A percentile compares a stretch with the other conserved stretches of the same genome.
Evolutionary conservation across 2,888 invertebrate genomes (phyloP).

Genomic region (Molanna angustata): DNA sequence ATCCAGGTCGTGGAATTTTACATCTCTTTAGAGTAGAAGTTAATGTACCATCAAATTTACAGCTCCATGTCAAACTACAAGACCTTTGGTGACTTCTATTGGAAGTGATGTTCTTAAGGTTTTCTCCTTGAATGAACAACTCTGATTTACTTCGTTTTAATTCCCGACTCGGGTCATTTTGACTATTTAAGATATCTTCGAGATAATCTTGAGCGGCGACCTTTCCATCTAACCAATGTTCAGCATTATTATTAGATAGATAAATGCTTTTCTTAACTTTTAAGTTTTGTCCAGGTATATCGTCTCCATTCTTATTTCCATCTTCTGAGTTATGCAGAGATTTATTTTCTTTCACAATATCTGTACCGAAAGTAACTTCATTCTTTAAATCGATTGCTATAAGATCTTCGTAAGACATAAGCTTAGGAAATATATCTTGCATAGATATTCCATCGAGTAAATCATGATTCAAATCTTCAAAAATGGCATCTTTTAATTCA

Average conservation of each 20-base stretch:
- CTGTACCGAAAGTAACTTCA: conserved; percentile 50
- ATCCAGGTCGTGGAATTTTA: conserved; percentile 51
- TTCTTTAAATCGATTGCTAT: conserved; percentile 61
- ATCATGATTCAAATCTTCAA: conserved; percentile 81
- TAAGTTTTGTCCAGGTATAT: conserved; percentile 40
- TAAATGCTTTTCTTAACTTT: conserved; percentile 31
- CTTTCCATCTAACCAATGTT: conserved; percentile 48
- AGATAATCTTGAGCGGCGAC: conserved; percentile 53
- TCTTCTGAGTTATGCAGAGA: conserved; percentile 46
- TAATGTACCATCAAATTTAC: conserved; percentile 62
- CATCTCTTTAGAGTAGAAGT: conserved; percentile 66
- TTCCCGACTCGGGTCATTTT: conserved; percentile 55
- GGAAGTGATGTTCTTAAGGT: conserved; percentile 50
- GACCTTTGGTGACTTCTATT: conserved; percentile 63
- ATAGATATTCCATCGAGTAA: conserved; percentile 80
- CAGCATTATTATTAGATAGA: conserved; percentile 38
- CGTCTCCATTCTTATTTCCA: conserved; percentile 38
- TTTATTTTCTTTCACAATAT: conserved; percentile 47
- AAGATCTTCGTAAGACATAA: conserved; percentile 67
- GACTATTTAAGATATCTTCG: conserved; percentile 56
- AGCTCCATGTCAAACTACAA: conserved; percentile 67
- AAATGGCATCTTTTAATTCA: conserved; percentile 82
- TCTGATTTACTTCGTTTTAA: conserved; percentile 66
- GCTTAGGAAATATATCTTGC: conserved; percentile 78
- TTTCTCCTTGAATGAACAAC: conserved; percentile 53